phyloP scores from a whole-genome alignment of 2,797 vertebrate species.

The Rhinogobio ventralis region DNA sequence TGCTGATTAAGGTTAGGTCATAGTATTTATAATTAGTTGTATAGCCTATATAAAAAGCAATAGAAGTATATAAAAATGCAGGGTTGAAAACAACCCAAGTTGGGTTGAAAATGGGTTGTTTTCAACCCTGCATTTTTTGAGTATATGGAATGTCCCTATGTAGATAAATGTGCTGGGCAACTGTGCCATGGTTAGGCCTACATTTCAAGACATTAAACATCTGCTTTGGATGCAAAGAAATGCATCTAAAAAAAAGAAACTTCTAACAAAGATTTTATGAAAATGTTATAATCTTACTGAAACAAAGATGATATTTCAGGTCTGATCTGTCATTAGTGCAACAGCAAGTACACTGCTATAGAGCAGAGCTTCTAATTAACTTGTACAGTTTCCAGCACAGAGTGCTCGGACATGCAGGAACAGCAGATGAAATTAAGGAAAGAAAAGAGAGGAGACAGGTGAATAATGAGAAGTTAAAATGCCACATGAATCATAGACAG shows the following conservation, averaged over 20 bases:
- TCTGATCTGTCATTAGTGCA: slow-evolving; percentile 13
- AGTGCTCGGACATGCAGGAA: slow-evolving; percentile 22
- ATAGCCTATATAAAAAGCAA: neutral
- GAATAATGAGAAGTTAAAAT: slow-evolving; percentile 42
- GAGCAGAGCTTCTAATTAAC: slow-evolving; percentile 5
- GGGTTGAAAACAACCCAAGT: too few relatives aligned
- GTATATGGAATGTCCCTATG: neutral
- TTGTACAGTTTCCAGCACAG: neutral
- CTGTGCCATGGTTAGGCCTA: neutral
- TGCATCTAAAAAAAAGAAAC: too few relatives aligned
- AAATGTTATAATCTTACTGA: neutral
- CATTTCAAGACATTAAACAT: neutral
- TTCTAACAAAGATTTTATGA: neutral
- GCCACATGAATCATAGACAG: slow-evolving; percentile 21
- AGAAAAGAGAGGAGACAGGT: slow-evolving; percentile 15
- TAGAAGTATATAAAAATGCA: neutral
- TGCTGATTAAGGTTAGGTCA: neutral
- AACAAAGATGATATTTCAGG: neutral
- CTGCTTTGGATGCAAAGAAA: neutral
- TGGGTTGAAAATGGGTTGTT: too few relatives aligned
- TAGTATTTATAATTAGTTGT: neutral
- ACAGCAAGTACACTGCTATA: neutral
- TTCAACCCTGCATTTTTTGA: too few relatives aligned
- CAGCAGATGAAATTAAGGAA: neutral
- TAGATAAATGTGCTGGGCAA: neutral